phyloP scores from a whole-genome alignment of 2,113 vertebrate genomes.

The Tachycineta bicolor region DNA sequence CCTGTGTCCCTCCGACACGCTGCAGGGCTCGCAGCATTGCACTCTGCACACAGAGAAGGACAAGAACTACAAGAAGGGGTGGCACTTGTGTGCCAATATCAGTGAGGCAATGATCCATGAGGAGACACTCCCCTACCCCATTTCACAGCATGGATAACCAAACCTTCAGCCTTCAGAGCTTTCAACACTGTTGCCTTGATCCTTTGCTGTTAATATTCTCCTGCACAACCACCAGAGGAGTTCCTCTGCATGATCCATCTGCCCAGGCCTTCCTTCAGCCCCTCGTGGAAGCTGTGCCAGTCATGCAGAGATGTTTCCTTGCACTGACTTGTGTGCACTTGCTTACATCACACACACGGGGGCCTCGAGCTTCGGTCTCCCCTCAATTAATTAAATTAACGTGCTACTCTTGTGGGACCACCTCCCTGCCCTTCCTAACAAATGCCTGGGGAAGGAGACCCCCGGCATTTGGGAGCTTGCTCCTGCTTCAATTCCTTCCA shows the following conservation, averaged over 20 bases:
- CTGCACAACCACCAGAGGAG: neutral
- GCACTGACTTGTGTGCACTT: neutral
- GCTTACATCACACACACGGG: neutral
- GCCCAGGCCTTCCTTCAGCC: neutral
- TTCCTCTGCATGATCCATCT: neutral
- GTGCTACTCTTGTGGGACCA: neutral
- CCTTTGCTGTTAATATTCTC: neutral
- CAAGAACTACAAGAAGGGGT: neutral
- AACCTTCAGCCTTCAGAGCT: neutral
- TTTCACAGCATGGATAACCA: neutral
- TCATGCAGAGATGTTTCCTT: neutral
- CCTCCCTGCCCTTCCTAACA: neutral
- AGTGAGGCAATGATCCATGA: neutral
- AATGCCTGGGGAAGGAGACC: neutral
- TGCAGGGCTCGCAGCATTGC: neutral
- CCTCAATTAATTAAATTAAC: neutral
- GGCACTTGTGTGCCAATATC: neutral
- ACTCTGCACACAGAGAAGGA: neutral
- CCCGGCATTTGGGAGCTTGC: neutral
- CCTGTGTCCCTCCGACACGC: accelerated
- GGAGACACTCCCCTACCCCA: neutral
- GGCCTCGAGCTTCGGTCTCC: neutral
- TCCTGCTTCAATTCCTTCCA: neutral
- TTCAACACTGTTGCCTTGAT: neutral
- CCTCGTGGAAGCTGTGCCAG: neutral